Conservation (phyloP, 2,797 vertebrate genomes). For the Acanthurus lineatus region DNA sequence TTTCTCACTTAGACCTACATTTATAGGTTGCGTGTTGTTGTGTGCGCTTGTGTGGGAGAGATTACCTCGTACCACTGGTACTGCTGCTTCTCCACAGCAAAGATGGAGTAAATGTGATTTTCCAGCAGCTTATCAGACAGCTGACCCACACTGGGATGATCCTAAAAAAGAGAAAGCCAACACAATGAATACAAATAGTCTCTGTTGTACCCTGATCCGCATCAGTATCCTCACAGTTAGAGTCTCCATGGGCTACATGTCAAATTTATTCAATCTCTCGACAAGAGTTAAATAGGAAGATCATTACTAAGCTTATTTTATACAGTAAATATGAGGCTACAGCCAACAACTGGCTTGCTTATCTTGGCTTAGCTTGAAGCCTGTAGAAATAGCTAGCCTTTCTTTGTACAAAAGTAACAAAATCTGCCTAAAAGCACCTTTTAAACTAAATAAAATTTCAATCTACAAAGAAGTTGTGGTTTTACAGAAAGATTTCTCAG, state of each 20-base stretch:
- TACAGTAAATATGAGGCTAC: background rate
- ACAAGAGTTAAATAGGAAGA: background rate
- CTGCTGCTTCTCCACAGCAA: constrained; percentile 94
- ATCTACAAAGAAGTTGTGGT: no score
- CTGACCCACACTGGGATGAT: constrained; percentile 94
- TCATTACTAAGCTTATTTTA: background rate
- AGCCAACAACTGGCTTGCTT: background rate
- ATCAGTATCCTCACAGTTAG: background rate
- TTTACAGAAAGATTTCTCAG: background rate
- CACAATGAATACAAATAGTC: background rate
- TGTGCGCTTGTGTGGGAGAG: constrained; percentile 15
- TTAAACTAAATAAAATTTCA: no score
- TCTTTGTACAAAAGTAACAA: no score
- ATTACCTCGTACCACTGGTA: constrained; percentile 99
- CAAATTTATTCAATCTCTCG: background rate
- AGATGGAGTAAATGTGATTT: constrained; percentile 95
- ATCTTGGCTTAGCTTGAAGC: background rate
- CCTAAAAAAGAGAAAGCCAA: constrained; percentile 80
- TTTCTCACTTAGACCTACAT: background rate
- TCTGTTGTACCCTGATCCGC: background rate
- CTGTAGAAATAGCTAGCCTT: background rate
- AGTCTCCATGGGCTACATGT: background rate
- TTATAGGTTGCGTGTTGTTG: constrained; percentile 13
- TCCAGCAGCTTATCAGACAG: constrained; percentile 94
- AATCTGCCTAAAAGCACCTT: no score